Evolutionary conservation across 2,113 vertebrate genomes (phyloP), one percentile per base, ranked within the genome.

Genomic region (Alligator sinensis): DNA sequence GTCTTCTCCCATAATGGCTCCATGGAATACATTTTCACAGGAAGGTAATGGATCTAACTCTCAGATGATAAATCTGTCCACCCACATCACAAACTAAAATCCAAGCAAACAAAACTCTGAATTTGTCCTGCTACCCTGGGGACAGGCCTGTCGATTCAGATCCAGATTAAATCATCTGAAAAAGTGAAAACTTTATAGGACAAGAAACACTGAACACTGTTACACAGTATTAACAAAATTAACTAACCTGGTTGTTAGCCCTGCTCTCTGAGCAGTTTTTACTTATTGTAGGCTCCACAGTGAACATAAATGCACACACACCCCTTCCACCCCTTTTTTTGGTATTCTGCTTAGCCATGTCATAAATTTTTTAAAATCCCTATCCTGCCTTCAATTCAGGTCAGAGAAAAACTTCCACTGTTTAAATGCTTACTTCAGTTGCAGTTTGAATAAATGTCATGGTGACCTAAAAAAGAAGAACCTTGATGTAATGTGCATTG

Each of bases 91-190:
- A 68, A 9, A 34, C 27, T 77, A 10, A 76, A 90, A 72, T 9
- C 27, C 63, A 72, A 63, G 1, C 3, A 75, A 9, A 9, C 0
- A 0, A 5, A 13, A 30, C 59, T 80, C 34, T 55, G 82, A 47
- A 19, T 83, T 75, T 92, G 14, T 63, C 19, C 80, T 59, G 77
- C 6, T 68, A 68, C 19, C 66, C n/a, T 30, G 72, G 70, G 88
- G 17, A 14, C n/a, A 92, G 59, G 19, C 17, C 8, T 47, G 9
- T 68, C n/a, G 19, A 16, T 68, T 68, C 66, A 68, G 66, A 34
- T 18, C 64, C n/a, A 16, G n/a, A n/a, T 17, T 68, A 30, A 16
- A 27, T 68, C 18, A 68, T 68, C 28, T 30, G n/a, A 28, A 68
- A 68, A 68, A 68, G 4, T 68, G 64, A 68, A 28, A 68, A 30